These are phyloP conservation scores for Cydia pomonella DNA, from an alignment of 1,140 invertebrate genomes.

Conservation along the genomic window DNA sequence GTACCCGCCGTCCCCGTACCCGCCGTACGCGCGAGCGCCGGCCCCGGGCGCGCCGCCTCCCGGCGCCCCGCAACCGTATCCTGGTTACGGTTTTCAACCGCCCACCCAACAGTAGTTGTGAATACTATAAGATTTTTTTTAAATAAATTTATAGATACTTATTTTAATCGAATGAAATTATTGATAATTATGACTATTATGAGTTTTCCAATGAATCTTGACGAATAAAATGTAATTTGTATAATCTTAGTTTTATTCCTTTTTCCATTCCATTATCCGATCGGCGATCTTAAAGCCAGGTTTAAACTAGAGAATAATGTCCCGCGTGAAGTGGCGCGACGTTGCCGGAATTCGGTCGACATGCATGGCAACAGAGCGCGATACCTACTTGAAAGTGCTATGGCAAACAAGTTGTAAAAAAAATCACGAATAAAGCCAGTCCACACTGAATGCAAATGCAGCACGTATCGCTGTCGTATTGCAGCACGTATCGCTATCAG, in stretches of 20 bases:
- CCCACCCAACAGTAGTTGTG: conserved; percentile 69
- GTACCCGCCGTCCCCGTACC: conserved; percentile 76
- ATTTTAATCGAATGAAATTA: conserved; percentile 20
- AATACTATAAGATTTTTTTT: conserved; percentile 5
- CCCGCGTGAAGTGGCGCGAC: too few species aligned
- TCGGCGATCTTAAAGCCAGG: too few species aligned
- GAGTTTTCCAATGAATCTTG: conserved; percentile 4
- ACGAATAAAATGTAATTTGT: conserved; percentile 18
- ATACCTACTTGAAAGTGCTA: too few species aligned
- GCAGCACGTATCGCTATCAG: too few species aligned
- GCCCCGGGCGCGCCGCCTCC: conserved; percentile 77
- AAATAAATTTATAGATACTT: conserved; percentile 18
- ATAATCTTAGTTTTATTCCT: conserved; percentile 5
- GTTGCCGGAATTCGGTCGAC: too few species aligned
- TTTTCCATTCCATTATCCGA: too few species aligned
- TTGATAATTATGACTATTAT: not conserved
- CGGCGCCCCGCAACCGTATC: conserved; percentile 72
- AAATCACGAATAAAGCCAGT: too few species aligned
- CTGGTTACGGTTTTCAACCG: conserved; percentile 78
- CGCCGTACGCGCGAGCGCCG: conserved; percentile 75
- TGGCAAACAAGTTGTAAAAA: too few species aligned
- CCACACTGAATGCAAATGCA: too few species aligned
- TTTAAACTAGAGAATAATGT: too few species aligned
- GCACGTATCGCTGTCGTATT: too few species aligned
- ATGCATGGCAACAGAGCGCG: too few species aligned